Conservation (phyloP, 1,140 invertebrate genomes). For the Papilio polyxenes region DNA sequence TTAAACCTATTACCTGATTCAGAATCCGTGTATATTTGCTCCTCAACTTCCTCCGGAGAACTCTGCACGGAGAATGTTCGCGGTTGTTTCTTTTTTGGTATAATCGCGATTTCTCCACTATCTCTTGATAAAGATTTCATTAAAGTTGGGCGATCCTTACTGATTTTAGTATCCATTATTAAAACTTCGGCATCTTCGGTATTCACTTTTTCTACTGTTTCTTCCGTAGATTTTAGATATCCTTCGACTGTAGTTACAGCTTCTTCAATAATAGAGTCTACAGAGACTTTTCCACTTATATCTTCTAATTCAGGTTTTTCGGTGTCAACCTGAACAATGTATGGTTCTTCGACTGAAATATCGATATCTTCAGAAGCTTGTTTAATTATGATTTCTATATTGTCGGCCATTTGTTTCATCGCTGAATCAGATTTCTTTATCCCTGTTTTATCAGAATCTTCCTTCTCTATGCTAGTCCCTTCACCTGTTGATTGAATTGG, state of each 20-base stretch:
- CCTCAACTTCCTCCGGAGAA: conserved; percentile 80
- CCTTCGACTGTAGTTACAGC: conserved; percentile 72
- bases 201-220: conserved; percentile 51
- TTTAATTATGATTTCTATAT: conserved; percentile 79
- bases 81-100: conserved; percentile 75
- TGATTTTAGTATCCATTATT: conserved; percentile 56
- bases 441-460: conserved; percentile 49
- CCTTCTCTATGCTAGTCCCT: conserved; percentile 40
- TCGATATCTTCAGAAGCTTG: conserved; percentile 76
- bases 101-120: conserved; percentile 73
- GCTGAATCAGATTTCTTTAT: conserved; percentile 76
- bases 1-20: conserved; percentile 70
- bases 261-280: conserved; percentile 75
- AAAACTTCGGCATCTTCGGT: conserved; percentile 49
- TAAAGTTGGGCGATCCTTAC: conserved; percentile 67
- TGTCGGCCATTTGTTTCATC: conserved; percentile 79
- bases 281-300: conserved; percentile 65
- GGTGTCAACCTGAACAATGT: conserved; percentile 47
- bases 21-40: conserved; percentile 80
- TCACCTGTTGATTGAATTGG: conserved; percentile 27
- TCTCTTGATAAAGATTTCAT: conserved; percentile 74
- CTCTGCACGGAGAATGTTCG: conserved; percentile 79
- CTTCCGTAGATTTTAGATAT: conserved; percentile 61
- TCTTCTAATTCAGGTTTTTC: conserved; percentile 55
- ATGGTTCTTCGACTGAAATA: conserved; percentile 67